Conservation (phyloP, 2,888 invertebrate species). For the Tuta absoluta region DNA sequence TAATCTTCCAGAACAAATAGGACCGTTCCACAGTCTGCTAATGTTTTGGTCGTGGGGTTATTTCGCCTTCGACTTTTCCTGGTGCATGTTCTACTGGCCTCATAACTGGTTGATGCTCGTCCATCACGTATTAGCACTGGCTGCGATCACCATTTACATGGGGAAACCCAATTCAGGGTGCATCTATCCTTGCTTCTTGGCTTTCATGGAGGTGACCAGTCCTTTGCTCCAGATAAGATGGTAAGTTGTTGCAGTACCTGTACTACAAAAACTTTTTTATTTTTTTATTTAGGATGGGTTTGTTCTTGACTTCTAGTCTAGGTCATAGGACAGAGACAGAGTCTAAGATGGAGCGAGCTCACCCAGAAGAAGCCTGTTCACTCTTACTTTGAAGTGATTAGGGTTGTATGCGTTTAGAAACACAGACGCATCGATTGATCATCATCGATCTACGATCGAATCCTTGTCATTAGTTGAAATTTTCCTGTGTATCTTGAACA, state of each 20-base stretch:
- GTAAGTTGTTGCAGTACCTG: constrained; percentile 52
- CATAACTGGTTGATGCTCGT: constrained; percentile 76
- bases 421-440: too few species aligned
- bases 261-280: too few species aligned
- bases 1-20: constrained; percentile 52
- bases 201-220: constrained; percentile 82
- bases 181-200: constrained; percentile 78
- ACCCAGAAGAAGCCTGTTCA: too few species aligned
- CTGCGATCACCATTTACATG: constrained; percentile 76
- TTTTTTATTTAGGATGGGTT: too few species aligned
- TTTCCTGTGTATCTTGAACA: too few species aligned
- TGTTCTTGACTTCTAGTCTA: too few species aligned
- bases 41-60: constrained; percentile 83
- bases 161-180: constrained; percentile 75
- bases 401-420: too few species aligned
- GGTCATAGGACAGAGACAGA: too few species aligned
- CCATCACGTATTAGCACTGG: constrained; percentile 78
- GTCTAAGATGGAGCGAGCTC: too few species aligned
- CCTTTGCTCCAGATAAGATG: constrained; percentile 83
- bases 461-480: too few species aligned
- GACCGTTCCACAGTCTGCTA: constrained; percentile 62
- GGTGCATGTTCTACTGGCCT: constrained; percentile 79
- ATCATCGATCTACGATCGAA: too few species aligned
- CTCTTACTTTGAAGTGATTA: too few species aligned
- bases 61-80: constrained; percentile 82